Percentiles rank a stretch among this genome's conserved stretches.
These are phyloP conservation scores for Oxyura jamaicensis DNA, from an alignment of 2,113 vertebrate species.

Conservation along the genomic window DNA sequence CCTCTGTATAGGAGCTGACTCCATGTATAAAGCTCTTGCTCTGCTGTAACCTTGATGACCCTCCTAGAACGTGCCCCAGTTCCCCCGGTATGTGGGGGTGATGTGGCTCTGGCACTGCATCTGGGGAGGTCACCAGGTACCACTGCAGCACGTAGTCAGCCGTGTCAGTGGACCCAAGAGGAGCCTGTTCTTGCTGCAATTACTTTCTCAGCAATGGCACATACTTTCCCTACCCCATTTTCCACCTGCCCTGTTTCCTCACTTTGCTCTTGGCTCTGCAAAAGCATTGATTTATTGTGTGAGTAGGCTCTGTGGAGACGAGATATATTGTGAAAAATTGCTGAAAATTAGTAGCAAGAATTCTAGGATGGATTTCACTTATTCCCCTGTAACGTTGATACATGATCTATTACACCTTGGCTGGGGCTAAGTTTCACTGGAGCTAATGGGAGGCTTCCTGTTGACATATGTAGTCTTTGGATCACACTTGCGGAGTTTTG, in stretches of 20 bases:
- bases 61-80: not conserved
- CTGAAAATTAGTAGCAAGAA: slow-evolving; percentile 1
- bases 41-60: not conserved
- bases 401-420: slow-evolving; percentile 33
- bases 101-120: not conserved
- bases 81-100: not conserved
- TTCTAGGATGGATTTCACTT: slow-evolving; percentile 34
- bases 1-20: not conserved
- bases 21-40: not conserved
- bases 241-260: not conserved
- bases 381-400: not conserved
- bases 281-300: slow-evolving; percentile 47
- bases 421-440: slow-evolving; percentile 38
- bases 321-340: slow-evolving; percentile 17
- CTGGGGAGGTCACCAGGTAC: not conserved
- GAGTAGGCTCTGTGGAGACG: slow-evolving; percentile 25
- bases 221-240: not conserved
- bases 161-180: not conserved
- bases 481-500: slow-evolving; percentile 51
- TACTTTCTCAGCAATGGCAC: not conserved
- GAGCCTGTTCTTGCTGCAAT: not conserved
- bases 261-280: not conserved
- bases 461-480: slow-evolving; percentile 49
- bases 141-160: not conserved
- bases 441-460: slow-evolving; percentile 55